A percentile compares a stretch with the other conserved stretches of the same genome.
phyloP scores from a whole-genome alignment of 2,888 invertebrate species.

The Polymixis lichenea region DNA sequence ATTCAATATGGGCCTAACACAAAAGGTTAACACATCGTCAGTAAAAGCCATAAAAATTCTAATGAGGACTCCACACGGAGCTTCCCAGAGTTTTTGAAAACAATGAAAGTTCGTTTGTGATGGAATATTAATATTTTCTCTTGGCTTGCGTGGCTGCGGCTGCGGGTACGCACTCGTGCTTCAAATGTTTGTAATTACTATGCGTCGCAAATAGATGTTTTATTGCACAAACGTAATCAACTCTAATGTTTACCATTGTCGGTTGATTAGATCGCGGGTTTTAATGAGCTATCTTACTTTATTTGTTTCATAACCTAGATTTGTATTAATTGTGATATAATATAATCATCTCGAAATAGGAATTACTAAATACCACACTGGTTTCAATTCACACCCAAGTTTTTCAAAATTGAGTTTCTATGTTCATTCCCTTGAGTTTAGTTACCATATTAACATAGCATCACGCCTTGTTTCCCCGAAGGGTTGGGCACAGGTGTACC shows the following conservation, averaged over 20 bases:
- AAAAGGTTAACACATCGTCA: conserved; percentile 55
- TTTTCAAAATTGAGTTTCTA: background rate
- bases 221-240: conserved; percentile 32
- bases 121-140: conserved; percentile 26
- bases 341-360: conserved; percentile 17
- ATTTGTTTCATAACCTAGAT: conserved; percentile 46
- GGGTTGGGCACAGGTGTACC: too few relatives aligned
- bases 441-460: too few relatives aligned
- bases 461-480: too few relatives aligned
- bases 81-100: conserved; percentile 72
- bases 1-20: conserved; percentile 32
- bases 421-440: background rate
- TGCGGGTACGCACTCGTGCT: background rate
- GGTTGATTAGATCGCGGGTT: conserved; percentile 28
- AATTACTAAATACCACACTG: background rate
- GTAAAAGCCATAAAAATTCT: conserved; percentile 68
- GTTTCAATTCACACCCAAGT: background rate
- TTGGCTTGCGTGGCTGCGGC: conserved; percentile 1
- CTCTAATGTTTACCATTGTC: conserved; percentile 30
- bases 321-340: conserved; percentile 11
- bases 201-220: conserved; percentile 29
- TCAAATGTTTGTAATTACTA: conserved; percentile 23
- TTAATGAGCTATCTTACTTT: conserved; percentile 18
- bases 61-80: conserved; percentile 67
- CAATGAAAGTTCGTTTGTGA: conserved; percentile 27